Percentiles rank a stretch among this genome's conserved stretches.
phyloP scores from a whole-genome alignment of 1,140 invertebrate genomes.

The Zaprionus gabonicus region DNA sequence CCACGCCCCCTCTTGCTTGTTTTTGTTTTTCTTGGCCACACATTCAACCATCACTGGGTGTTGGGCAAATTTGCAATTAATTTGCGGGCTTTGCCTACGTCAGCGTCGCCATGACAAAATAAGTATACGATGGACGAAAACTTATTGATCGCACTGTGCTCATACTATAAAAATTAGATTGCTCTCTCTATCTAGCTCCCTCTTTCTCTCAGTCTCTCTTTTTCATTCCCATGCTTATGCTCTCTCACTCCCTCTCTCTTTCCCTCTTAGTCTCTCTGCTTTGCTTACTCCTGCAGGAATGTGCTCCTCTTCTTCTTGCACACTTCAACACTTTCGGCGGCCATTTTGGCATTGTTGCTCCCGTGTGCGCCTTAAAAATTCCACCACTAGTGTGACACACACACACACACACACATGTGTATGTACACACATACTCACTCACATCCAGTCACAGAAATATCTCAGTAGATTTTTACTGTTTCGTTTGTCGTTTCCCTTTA shows the following conservation, averaged over 20 bases:
- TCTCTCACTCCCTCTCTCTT: neutral
- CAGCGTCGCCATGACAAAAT: constrained; percentile 41
- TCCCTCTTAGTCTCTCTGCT: neutral
- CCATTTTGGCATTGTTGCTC: constrained; percentile 72
- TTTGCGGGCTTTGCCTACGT: constrained; percentile 50
- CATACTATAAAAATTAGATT: constrained; percentile 9
- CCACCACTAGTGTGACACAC: constrained; percentile 64
- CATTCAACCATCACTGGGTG: neutral
- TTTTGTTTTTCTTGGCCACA: constrained; percentile 2
- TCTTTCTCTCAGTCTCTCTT: neutral
- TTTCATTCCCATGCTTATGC: too few species aligned
- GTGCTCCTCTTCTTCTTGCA: constrained; percentile 53
- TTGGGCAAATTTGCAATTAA: constrained; percentile 60
- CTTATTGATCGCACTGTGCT: constrained; percentile 63
- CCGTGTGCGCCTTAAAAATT: constrained; percentile 62
- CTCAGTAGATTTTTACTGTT: constrained; percentile 65
- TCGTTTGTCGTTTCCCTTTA: constrained; percentile 35
- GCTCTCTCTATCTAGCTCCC: neutral
- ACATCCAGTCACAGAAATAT: constrained; percentile 38
- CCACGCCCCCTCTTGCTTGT: neutral
- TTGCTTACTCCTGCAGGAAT: constrained; percentile 9
- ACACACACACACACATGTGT: constrained; percentile 34
- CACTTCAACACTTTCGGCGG: constrained; percentile 77
- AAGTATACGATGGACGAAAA: constrained; percentile 16
- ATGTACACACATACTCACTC: constrained; percentile 20